Evolutionary conservation across 2,113 vertebrate genomes (phyloP).

Genomic region (Scomber japonicus): DNA sequence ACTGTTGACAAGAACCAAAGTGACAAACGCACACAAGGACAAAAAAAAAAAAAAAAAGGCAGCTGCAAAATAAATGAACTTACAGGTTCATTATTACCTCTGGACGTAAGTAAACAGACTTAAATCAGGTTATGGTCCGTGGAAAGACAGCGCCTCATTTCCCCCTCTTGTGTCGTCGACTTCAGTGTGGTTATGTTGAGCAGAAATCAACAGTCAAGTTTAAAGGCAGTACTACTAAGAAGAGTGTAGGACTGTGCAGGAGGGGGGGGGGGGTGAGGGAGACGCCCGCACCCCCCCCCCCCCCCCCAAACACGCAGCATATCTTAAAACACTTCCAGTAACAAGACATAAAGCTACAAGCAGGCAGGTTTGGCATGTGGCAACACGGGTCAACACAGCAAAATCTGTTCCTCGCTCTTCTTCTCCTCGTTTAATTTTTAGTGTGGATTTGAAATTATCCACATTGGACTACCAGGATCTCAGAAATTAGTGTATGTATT

Average conservation of each 20-base stretch:
- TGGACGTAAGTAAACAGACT: conserved; percentile 28
- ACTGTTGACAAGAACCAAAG: conserved; percentile 13
- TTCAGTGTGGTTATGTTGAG: conserved; percentile 33
- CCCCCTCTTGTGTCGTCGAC: conserved; percentile 15
- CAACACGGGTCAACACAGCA: conserved; percentile 51
- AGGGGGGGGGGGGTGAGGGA: neutral
- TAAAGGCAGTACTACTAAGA: conserved; percentile 36
- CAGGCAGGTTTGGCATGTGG: conserved; percentile 34
- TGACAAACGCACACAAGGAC: neutral
- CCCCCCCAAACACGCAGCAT: neutral
- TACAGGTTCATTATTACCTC: conserved; percentile 1
- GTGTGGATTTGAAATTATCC: conserved; percentile 29
- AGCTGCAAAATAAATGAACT: conserved; percentile 5
- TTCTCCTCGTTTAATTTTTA: conserved; percentile 32
- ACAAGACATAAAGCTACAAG: conserved; percentile 48
- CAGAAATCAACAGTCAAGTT: conserved; percentile 31
- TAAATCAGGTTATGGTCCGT: conserved; percentile 49
- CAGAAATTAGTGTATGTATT: conserved; percentile 20
- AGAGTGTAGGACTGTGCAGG: conserved; percentile 40
- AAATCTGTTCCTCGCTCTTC: conserved; percentile 8
- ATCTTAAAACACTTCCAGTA: conserved; percentile 52
- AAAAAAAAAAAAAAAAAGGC: no score
- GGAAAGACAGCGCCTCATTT: conserved; percentile 33
- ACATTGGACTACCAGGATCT: neutral
- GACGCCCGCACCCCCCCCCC: neutral